These are phyloP conservation scores for Achatina immaculata DNA, from an alignment of 1,140 invertebrate genomes.

Conservation along the genomic window DNA sequence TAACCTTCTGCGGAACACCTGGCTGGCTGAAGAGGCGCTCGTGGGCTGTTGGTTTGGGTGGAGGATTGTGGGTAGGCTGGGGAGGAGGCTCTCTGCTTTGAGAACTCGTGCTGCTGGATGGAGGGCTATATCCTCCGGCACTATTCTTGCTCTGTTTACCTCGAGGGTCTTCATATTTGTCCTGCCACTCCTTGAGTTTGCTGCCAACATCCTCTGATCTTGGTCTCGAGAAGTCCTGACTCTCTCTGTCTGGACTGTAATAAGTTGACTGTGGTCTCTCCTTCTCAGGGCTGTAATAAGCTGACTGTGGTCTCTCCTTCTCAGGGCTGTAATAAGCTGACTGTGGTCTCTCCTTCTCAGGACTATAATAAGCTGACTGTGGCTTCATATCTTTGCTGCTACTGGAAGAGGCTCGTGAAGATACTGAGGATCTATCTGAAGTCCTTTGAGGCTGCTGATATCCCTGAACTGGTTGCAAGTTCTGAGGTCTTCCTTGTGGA, in stretches of 20 bases:
- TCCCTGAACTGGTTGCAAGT: conserved; percentile 28
- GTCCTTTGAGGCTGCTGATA: conserved; percentile 18
- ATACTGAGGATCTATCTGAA: conserved; percentile 47
- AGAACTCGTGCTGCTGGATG: conserved; percentile 40
- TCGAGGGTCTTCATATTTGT: conserved; percentile 48
- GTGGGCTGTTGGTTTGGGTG: conserved; percentile 35
- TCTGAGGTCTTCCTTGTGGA: conserved; percentile 10
- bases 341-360: conserved; percentile 53
- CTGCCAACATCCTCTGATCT: conserved; percentile 62
- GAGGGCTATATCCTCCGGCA: conserved; percentile 47
- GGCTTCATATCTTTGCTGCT: conserved; percentile 57
- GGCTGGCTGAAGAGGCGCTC: conserved; percentile 40
- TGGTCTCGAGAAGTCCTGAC: conserved; percentile 46
- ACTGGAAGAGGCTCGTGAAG: conserved; percentile 49
- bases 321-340: conserved; percentile 58
- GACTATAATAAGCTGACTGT: conserved; percentile 59
- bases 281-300: conserved; percentile 54
- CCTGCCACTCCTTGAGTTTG: conserved; percentile 57
- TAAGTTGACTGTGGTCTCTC: too few relatives aligned
- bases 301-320: conserved; percentile 62
- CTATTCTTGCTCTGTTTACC: conserved; percentile 17
- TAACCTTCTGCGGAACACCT: conserved; percentile 52
- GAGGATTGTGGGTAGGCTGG: conserved; percentile 29
- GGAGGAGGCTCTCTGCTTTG: conserved; percentile 24
- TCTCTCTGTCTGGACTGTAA: neutral